These are phyloP conservation scores for Actinostola sp. DNA, from an alignment of 92 coral and sea anemone genomes.

Conservation along the genomic window DNA sequence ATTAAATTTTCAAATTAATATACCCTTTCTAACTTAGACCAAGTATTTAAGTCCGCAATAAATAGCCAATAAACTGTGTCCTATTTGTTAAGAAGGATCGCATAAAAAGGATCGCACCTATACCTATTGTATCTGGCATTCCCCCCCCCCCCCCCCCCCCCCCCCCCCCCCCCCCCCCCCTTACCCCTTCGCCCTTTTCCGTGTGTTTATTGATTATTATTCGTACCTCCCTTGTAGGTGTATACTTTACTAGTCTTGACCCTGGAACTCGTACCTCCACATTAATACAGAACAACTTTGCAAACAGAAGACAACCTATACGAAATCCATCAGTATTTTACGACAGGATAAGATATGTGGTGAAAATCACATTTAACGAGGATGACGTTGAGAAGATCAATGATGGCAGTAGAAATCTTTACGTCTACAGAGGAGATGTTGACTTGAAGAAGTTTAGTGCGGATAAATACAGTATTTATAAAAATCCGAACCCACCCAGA, in stretches of 20 bases:
- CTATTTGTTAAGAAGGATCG: no score
- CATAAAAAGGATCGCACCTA: no score
- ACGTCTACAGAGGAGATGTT: background rate
- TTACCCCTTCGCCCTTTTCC: no score
- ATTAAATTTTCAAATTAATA: no score
- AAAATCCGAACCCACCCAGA: background rate
- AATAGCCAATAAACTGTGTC: no score
- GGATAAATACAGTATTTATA: background rate
- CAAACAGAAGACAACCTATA: background rate
- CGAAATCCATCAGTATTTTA: background rate
- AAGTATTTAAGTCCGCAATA: no score
- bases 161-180: no score
- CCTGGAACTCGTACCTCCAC: background rate
- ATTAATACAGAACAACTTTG: background rate
- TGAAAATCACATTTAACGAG: background rate
- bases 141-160: no score
- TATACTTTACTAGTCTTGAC: conserved; percentile 1
- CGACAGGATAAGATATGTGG: background rate
- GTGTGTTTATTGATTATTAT: no score
- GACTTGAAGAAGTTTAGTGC: background rate
- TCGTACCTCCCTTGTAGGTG: no score
- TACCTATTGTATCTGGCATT: no score
- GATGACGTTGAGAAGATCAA: background rate
- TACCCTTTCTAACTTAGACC: no score
- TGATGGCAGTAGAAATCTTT: conserved; percentile 1